Evolutionary conservation across 2,113 vertebrate species (phyloP), one percentile per base, ranked within the genome.

Genomic region (Beaufortia kweichowensis): DNA sequence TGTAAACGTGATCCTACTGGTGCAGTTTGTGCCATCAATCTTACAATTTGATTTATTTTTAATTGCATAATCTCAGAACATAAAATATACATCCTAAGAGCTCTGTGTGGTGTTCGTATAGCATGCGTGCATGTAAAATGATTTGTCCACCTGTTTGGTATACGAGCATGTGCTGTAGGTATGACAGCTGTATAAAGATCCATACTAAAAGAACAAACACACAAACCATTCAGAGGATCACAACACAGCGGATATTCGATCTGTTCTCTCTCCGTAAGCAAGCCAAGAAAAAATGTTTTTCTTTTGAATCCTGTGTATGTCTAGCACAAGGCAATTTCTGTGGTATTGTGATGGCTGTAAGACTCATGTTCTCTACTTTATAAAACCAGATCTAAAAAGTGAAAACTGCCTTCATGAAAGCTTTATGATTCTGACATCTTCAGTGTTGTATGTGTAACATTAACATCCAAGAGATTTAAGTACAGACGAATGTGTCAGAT

Each of bases 161-260:
- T 33, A 19, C 11, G 28, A 66, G 21, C 29, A 23, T 50, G 50
- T 48, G 59, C n/a, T 14, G 41, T 75, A 62, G 61, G 31, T 76
- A 73, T 28, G 69, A 60, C 19, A 64, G 68, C 55, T 48, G 33
- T 65, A 59, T 63, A 69, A 41, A 80, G 61, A 82, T 5, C 24
- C 14, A 15, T 65, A 24, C 61, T 72, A 67, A 67, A 39, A 63
- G 43, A 79, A 71, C 71, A 82, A 78, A 79, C 53, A 55, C 59
- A 50, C 24, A 31, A 29, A 63, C 43, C 4, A 39, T 81, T 41
- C 48, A 41, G 60, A 53, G 33, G 19, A 39, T 31, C 65, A 61
- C 35, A 14, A n/a, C 46, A 12, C 64, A 28, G 3, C 12, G 8
- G 50, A 78, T 48, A 72, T 59, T 41, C 43, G 56, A 24, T 19